These are phyloP conservation scores for Sardinella longiceps DNA, from an alignment of 2,797 vertebrate species.

Conservation along the genomic window DNA sequence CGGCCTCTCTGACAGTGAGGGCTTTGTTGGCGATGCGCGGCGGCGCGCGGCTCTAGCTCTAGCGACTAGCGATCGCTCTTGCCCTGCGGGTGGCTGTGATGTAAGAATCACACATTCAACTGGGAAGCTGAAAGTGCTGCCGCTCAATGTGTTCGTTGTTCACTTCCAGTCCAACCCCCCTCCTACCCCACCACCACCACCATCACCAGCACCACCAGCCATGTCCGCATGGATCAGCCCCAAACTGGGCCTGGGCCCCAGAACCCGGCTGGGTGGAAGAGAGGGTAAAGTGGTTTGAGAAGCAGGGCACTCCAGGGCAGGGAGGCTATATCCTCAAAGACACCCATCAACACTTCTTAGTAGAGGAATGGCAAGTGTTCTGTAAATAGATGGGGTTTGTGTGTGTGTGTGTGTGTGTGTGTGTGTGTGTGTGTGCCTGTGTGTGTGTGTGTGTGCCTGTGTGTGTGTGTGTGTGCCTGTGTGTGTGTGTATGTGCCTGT, in stretches of 20 bases:
- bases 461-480: no score
- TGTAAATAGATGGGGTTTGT: neutral
- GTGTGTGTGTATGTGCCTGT: no score
- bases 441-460: no score
- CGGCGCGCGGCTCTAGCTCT: no score
- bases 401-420: no score
- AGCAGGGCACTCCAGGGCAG: neutral
- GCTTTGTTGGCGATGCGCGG: slow-evolving; percentile 43
- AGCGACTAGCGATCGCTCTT: slow-evolving; percentile 19
- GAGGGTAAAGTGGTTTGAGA: slow-evolving; percentile 32
- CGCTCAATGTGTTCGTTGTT: slow-evolving; percentile 71
- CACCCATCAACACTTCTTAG: neutral
- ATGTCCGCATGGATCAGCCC: slow-evolving; percentile 35
- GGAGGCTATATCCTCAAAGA: neutral
- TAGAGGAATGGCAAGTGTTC: neutral
- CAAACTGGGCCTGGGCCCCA: slow-evolving; percentile 49
- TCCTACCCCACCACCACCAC: neutral
- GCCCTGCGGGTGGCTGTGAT: slow-evolving; percentile 46
- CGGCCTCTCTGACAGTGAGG: slow-evolving; percentile 21
- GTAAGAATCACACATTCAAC: slow-evolving; percentile 41
- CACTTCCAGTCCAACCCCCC: slow-evolving; percentile 39
- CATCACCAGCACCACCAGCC: neutral
- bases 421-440: no score
- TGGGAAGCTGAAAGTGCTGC: slow-evolving; percentile 4
- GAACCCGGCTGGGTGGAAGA: slow-evolving; percentile 59